Evolutionary conservation across 2,888 invertebrate genomes (phyloP).

Genomic region (Endomychus coccineus): DNA sequence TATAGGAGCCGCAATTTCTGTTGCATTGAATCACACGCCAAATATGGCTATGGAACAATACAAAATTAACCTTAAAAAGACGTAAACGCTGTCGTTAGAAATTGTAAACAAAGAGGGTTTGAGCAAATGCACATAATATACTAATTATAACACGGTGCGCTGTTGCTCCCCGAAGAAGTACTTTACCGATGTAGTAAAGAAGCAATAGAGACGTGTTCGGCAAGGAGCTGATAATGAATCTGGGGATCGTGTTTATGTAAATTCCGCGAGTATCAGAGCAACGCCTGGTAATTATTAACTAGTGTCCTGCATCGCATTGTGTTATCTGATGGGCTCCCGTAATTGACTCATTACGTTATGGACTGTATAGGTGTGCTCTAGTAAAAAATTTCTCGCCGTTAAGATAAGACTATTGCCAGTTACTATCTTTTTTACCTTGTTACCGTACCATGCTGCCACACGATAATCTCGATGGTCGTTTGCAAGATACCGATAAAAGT

Average conservation of each 20-base stretch:
- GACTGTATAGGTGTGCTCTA: slow-evolving; percentile 41
- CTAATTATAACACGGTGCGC: slow-evolving; percentile 32
- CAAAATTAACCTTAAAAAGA: slow-evolving; percentile 17
- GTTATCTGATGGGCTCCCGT: slow-evolving; percentile 41
- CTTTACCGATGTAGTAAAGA: too few species aligned
- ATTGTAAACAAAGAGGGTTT: slow-evolving; percentile 21
- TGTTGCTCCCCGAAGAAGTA: too few species aligned
- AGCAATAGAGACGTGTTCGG: slow-evolving; percentile 13
- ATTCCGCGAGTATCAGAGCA: slow-evolving; percentile 36
- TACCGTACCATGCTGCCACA: slow-evolving; percentile 29
- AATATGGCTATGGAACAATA: slow-evolving; percentile 13
- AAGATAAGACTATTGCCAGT: slow-evolving; percentile 35
- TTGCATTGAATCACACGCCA: too few species aligned
- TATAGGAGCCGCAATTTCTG: too few species aligned
- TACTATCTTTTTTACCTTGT: slow-evolving; percentile 34
- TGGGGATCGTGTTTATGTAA: slow-evolving; percentile 42
- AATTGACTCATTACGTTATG: slow-evolving; percentile 44
- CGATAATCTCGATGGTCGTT: slow-evolving; percentile 36
- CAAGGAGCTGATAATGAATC: slow-evolving; percentile 35
- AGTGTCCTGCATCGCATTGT: slow-evolving; percentile 37
- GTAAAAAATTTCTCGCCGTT: slow-evolving; percentile 43
- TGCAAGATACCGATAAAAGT: slow-evolving; percentile 27
- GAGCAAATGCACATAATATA: slow-evolving; percentile 21
- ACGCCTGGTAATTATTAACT: slow-evolving; percentile 40
- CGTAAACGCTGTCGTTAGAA: slow-evolving; percentile 21